These are phyloP conservation scores for Furnarius figulus DNA, from an alignment of 2,113 vertebrate species.

Conservation along the genomic window DNA sequence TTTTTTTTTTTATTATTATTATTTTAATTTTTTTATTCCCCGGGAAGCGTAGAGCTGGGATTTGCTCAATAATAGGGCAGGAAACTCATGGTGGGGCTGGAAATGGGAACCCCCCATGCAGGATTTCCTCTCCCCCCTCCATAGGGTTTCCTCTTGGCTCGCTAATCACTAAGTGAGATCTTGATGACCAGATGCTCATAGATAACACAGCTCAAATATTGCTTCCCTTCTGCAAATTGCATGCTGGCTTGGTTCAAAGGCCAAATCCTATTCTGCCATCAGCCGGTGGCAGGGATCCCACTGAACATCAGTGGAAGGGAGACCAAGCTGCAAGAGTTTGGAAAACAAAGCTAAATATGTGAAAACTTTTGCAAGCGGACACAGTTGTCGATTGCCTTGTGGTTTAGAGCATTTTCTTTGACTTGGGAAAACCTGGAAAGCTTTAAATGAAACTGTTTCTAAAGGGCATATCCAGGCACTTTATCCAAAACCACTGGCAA, in stretches of 20 bases:
- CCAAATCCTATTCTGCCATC: constrained; percentile 3
- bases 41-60: background rate
- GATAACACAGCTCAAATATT: constrained; percentile 37
- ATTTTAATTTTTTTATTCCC: background rate
- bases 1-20: background rate
- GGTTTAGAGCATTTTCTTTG: background rate
- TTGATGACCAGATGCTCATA: constrained; percentile 45
- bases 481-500: constrained; percentile 22
- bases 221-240: constrained; percentile 33
- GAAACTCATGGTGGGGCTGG: background rate
- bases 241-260: constrained; percentile 27
- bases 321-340: background rate
- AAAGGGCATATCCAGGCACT: background rate
- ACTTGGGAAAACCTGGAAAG: background rate
- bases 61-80: background rate
- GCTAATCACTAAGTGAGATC: background rate
- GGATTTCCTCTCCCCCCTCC: constrained; percentile 30
- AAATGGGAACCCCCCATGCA: background rate
- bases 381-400: fast-evolving
- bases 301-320: background rate
- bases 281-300: background rate
- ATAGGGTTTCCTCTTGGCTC: background rate
- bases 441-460: background rate
- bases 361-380: background rate
- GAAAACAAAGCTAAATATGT: background rate